phyloP scores from a whole-genome alignment of 1,140 invertebrate species.

The Oreohelix idahoensis region DNA sequence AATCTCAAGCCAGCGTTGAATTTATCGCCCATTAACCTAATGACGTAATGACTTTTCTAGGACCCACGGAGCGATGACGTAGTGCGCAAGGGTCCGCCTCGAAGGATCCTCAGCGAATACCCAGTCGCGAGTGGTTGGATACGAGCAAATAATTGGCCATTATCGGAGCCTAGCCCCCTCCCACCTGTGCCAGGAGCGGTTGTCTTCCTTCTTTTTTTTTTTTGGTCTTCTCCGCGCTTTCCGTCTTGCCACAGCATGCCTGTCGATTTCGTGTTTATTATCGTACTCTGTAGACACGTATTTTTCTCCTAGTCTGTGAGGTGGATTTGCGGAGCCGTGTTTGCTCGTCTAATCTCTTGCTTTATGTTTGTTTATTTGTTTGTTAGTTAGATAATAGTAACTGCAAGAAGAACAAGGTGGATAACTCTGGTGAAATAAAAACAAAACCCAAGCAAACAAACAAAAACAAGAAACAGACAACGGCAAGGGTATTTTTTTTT shows the following conservation, averaged over 20 bases:
- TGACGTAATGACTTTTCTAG: slow-evolving; percentile 39
- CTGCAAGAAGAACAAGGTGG: no score
- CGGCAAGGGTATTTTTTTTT: no score
- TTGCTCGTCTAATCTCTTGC: no score
- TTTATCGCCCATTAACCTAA: slow-evolving; percentile 34
- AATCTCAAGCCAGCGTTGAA: neutral
- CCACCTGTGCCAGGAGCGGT: slow-evolving; percentile 14
- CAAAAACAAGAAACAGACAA: no score
- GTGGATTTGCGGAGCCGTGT: neutral
- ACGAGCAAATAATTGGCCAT: slow-evolving; percentile 34
- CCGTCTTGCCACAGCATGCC: neutral
- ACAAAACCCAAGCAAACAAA: no score
- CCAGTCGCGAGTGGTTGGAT: neutral
- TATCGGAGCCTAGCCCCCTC: slow-evolving; percentile 29
- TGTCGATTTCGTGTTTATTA: neutral
- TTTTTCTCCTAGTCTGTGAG: neutral
- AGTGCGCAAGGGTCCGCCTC: slow-evolving; percentile 32
- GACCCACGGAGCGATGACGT: slow-evolving; percentile 24
- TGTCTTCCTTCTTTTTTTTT: neutral
- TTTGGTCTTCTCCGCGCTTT: no score
- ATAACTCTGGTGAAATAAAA: no score
- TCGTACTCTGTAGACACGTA: neutral
- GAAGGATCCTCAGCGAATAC: slow-evolving; percentile 19
- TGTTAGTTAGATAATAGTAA: no score
- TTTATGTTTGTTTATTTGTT: neutral